phyloP scores from a whole-genome alignment of 2,797 vertebrate genomes.

The Ara ararauna region DNA sequence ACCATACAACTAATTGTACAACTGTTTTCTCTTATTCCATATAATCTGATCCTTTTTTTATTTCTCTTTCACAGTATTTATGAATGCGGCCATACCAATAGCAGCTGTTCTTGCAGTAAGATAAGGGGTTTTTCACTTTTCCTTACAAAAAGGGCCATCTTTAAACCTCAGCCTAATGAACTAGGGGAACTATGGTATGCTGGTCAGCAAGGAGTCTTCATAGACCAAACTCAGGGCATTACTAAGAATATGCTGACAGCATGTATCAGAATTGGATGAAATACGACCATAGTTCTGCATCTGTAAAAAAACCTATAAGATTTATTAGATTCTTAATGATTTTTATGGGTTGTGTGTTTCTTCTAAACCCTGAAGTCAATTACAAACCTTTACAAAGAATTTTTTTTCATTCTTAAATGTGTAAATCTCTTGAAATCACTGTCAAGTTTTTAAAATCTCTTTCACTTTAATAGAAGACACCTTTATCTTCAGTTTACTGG shows the following conservation, averaged over 20 bases:
- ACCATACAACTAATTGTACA: background rate
- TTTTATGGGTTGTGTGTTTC: background rate
- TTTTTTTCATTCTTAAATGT: background rate
- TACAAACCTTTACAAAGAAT: background rate
- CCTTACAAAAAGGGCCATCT: background rate
- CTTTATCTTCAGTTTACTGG: background rate
- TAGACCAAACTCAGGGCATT: background rate
- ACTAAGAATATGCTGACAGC: background rate
- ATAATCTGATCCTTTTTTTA: conserved; percentile 32
- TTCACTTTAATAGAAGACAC: background rate
- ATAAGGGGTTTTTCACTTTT: background rate
- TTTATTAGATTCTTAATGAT: background rate
- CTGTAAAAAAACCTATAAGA: background rate
- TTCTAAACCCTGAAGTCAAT: background rate
- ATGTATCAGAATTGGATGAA: background rate
- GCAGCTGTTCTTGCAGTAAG: conserved; percentile 96
- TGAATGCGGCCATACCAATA: conserved; percentile 97
- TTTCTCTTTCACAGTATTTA: conserved; percentile 88
- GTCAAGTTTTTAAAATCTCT: background rate
- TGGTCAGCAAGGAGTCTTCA: background rate
- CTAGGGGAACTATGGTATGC: background rate
- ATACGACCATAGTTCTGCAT: background rate
- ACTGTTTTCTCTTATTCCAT: background rate
- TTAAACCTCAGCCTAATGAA: background rate
- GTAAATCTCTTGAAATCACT: background rate